A percentile compares a stretch with the other conserved stretches of the same genome.
Conservation (phyloP, 2,113 vertebrate genomes). For the Pogonocichla stellata region DNA sequence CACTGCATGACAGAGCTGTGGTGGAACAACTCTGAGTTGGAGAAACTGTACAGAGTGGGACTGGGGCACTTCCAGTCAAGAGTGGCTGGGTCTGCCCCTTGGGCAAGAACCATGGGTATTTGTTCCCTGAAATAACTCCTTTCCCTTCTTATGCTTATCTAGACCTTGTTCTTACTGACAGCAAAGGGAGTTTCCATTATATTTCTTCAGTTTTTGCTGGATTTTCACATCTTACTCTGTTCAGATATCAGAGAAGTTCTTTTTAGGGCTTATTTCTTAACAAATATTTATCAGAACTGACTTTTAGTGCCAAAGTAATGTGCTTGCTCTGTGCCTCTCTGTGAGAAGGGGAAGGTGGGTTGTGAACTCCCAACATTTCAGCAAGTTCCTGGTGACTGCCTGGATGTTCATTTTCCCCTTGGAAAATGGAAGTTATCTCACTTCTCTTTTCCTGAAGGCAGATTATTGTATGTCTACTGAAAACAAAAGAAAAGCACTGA, state of each 20-base stretch:
- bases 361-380: neutral
- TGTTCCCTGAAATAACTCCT: neutral
- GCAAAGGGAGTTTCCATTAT: neutral
- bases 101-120: neutral
- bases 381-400: neutral
- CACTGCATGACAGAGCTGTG: neutral
- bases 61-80: neutral
- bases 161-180: neutral
- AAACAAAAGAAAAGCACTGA: neutral
- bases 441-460: neutral
- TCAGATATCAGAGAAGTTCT: neutral
- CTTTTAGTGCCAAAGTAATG: neutral
- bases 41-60: neutral
- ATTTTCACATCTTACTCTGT: neutral
- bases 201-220: neutral
- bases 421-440: neutral
- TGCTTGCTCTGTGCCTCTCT: neutral
- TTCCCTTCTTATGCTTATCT: neutral
- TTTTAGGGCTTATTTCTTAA: neutral
- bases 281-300: neutral
- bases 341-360: neutral
- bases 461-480: neutral
- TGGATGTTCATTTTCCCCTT: neutral
- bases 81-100: neutral
- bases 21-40: neutral